These are phyloP conservation scores for Okamejei kenojei DNA, from an alignment of 2,797 vertebrate species.

Conservation along the genomic window DNA sequence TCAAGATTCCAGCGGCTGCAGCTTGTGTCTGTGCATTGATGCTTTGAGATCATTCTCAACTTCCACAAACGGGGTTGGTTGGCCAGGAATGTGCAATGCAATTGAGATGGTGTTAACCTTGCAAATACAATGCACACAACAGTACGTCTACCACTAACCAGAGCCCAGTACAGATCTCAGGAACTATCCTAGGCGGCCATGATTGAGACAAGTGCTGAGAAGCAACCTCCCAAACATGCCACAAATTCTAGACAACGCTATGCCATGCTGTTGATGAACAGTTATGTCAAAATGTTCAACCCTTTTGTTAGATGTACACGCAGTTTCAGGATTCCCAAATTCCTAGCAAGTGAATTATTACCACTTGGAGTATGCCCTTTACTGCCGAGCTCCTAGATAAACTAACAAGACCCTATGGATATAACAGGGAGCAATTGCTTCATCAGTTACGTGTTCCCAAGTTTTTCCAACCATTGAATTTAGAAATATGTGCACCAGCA, in stretches of 20 bases:
- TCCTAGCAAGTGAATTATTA: background rate
- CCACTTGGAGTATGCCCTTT: background rate
- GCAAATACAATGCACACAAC: background rate
- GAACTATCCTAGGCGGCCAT: background rate
- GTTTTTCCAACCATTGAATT: background rate
- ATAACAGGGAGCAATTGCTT: background rate
- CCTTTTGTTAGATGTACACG: background rate
- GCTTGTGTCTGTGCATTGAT: background rate
- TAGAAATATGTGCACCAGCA: background rate
- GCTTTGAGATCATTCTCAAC: background rate
- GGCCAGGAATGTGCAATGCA: background rate
- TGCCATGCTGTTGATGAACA: background rate
- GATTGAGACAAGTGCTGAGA: background rate
- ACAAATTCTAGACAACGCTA: background rate
- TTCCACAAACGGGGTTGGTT: background rate
- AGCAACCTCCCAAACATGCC: background rate
- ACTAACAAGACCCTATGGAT: background rate
- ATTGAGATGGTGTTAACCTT: background rate
- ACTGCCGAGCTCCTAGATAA: background rate
- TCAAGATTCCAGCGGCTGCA: too few species aligned
- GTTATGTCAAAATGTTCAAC: background rate
- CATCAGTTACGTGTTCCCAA: background rate
- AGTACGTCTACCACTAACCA: background rate
- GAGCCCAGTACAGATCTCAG: background rate
- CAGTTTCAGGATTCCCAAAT: background rate